phyloP scores from a whole-genome alignment of 2,888 invertebrate genomes.

The Microplitis manilae region DNA sequence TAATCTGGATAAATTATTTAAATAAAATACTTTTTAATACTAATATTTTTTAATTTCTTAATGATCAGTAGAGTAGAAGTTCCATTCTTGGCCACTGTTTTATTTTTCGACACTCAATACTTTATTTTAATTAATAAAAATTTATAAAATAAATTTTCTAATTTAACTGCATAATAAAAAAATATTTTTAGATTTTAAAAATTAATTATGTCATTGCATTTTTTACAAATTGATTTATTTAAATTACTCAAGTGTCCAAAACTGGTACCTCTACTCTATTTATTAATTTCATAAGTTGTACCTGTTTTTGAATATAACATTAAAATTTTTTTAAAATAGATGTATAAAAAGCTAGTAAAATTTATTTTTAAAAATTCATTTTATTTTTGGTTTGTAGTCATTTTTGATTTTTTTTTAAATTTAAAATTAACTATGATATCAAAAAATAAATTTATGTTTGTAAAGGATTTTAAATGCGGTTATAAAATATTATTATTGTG shows the following conservation, averaged over 20 bases:
- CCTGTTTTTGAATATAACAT: constrained; percentile 3
- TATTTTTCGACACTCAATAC: background rate
- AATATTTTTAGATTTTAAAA: no score
- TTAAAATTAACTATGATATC: background rate
- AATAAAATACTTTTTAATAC: background rate
- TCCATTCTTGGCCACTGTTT: no score
- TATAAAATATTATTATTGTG: background rate
- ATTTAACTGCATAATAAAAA: no score
- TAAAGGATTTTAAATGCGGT: background rate
- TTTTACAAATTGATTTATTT: no score
- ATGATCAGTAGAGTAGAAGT: background rate
- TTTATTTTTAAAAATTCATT: background rate
- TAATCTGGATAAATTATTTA: background rate
- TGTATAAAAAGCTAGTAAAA: background rate
- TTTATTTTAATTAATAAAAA: background rate
- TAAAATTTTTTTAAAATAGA: background rate
- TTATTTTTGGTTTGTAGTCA: background rate
- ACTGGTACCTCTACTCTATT: background rate
- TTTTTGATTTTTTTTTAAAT: background rate
- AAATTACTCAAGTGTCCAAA: no score
- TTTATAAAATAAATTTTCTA: no score
- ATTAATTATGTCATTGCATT: no score
- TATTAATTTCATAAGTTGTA: constrained; percentile 33
- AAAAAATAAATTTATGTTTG: background rate
- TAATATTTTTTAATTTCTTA: background rate